Evolutionary conservation across 2,888 invertebrate genomes (phyloP), one percentile per base, ranked within the genome.

Genomic region (Thymelicus sylvestris): DNA sequence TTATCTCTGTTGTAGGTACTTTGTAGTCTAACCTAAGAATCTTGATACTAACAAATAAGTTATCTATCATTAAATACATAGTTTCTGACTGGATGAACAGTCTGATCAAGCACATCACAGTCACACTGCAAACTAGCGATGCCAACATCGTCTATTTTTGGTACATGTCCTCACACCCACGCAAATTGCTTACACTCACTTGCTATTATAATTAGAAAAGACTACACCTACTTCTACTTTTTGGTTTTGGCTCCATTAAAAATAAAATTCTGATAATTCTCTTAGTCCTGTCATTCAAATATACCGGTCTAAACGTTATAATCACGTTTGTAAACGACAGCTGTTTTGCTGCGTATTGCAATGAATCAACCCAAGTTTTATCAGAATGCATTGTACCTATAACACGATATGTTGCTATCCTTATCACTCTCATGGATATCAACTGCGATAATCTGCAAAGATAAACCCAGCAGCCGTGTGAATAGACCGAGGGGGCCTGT

Each of bases 131-230:
- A 80, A 63, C 59, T 64, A 66, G 77, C 80, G 90, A 82, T 91
- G 93, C 93, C 93, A 93, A 91, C 90, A 80, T 76, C 75, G 72
- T 86, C 85, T 93, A 93, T 93, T 93, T 92, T 83, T 73, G 86
- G 78, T 80, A 76, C 76, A 31, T 78, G 85, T 84, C 85, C 84
- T 80, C 80, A 80, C 88, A 78, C 93, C 93, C 84, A 93, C 93
- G 91, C 89, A 79, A 92, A 91, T 87, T 89, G 90, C 91, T 92
- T 91, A 90, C 88, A 93, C 92, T 88, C 90, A 90, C 90, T 88
- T 89, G 87, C 82, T 86, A 83, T 86, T 93, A 92, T 89, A 91
- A 92, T 93, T 93, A 93, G 92, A 91, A 90, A 88, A 90, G 81
- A 83, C 86, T 85, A 85, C 85, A 87, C 84, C 84, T 91, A 88